Percentiles rank a stretch among this genome's conserved stretches.
Evolutionary conservation across 2,888 invertebrate species (phyloP).

Genomic region (Lepidonotus clava): DNA sequence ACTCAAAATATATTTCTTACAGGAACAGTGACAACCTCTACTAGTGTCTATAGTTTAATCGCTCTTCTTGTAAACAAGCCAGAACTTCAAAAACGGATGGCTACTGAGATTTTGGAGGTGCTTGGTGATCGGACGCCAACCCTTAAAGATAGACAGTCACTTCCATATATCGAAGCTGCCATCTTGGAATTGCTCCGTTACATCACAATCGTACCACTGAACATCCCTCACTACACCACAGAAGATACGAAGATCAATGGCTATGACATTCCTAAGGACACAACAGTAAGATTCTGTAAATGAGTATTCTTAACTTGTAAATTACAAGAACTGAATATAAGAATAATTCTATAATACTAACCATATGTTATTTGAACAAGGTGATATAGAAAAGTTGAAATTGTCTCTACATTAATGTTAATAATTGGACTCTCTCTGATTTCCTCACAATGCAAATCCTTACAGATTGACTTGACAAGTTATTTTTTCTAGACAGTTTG

Average conservation of each 20-base stretch:
- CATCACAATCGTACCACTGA: neutral
- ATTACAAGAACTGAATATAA: too few relatives aligned
- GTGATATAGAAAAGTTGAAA: too few relatives aligned
- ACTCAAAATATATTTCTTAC: too few relatives aligned
- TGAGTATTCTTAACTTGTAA: too few relatives aligned
- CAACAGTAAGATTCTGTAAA: too few relatives aligned
- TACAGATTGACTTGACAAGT: too few relatives aligned
- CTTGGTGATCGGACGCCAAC: neutral
- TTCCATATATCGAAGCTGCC: conserved; percentile 15
- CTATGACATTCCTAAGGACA: conserved; percentile 22
- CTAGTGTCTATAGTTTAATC: neutral
- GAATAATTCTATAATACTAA: too few relatives aligned
- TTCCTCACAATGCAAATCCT: too few relatives aligned
- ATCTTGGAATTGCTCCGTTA: conserved; percentile 27
- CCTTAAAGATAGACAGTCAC: neutral
- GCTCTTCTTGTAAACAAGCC: conserved; percentile 6
- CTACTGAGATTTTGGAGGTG: neutral
- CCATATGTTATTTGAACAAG: too few relatives aligned
- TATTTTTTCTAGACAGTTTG: too few relatives aligned
- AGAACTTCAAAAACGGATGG: neutral
- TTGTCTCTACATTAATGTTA: too few relatives aligned
- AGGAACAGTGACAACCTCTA: neutral
- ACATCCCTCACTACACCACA: neutral
- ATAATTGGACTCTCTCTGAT: too few relatives aligned
- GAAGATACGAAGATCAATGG: neutral